These are phyloP conservation scores for Drosophila flavopinicola DNA, from an alignment of 2,888 invertebrate genomes.

Conservation along the genomic window DNA sequence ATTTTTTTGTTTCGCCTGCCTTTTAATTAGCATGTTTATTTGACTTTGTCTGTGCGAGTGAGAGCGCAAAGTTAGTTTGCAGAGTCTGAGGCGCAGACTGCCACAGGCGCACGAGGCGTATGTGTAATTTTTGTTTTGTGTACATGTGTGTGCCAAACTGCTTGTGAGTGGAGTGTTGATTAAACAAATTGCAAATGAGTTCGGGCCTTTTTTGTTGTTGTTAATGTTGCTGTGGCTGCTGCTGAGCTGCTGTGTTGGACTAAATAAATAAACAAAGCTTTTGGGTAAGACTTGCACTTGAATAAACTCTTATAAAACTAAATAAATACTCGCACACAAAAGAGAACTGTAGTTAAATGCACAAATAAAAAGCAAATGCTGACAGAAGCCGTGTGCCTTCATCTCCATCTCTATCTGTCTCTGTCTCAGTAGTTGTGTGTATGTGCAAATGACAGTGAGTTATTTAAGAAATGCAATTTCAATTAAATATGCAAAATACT, in stretches of 20 bases:
- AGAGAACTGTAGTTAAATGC: slow-evolving; percentile 56
- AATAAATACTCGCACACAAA: slow-evolving; percentile 56
- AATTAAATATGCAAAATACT: slow-evolving; percentile 79
- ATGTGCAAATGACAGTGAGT: slow-evolving; percentile 68
- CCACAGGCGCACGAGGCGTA: slow-evolving; percentile 45
- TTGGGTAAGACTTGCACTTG: slow-evolving; percentile 72
- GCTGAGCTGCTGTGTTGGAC: slow-evolving; percentile 38
- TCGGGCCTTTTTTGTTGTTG: slow-evolving; percentile 47
- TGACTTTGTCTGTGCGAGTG: slow-evolving; percentile 56
- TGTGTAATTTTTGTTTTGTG: slow-evolving; percentile 45
- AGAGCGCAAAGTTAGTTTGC: slow-evolving; percentile 42
- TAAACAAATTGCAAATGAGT: slow-evolving; percentile 79
- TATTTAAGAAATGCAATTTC: slow-evolving; percentile 79
- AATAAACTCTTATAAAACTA: slow-evolving; percentile 77
- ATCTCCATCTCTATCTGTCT: slow-evolving; percentile 1
- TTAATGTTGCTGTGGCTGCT: slow-evolving; percentile 19
- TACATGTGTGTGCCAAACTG: slow-evolving; percentile 37
- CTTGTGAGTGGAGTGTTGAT: slow-evolving; percentile 69
- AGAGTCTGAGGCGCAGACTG: slow-evolving; percentile 9
- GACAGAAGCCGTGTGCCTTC: slow-evolving; percentile 23
- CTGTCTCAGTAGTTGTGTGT: slow-evolving; percentile 7
- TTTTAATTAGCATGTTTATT: slow-evolving; percentile 79
- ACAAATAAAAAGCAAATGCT: slow-evolving; percentile 60
- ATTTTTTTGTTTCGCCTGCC: slow-evolving; percentile 44
- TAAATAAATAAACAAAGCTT: slow-evolving; percentile 67